These are phyloP conservation scores for Luidia sarsii DNA, from an alignment of 53 echinoderm and acorn worm genomes.

Conservation along the genomic window DNA sequence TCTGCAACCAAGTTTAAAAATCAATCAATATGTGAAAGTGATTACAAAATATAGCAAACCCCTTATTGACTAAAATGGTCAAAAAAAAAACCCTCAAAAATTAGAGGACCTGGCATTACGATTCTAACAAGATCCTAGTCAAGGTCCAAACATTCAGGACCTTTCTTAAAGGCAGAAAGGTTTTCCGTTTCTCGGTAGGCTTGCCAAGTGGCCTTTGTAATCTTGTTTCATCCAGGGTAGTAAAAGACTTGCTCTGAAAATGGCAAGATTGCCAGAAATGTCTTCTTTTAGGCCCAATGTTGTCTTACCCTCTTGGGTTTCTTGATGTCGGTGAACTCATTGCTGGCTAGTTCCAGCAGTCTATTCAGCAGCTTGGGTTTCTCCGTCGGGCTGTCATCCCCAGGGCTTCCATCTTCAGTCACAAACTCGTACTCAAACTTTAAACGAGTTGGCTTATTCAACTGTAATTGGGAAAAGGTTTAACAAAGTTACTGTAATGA, in stretches of 20 bases:
- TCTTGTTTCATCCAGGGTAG: no score
- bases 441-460: slow-evolving; percentile 79
- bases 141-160: no score
- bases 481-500: no score
- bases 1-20: slow-evolving; percentile 51
- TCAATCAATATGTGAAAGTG: not conserved
- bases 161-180: no score
- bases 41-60: not conserved
- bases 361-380: slow-evolving; percentile 66
- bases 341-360: slow-evolving; percentile 76
- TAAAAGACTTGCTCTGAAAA: no score
- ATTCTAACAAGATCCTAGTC: no score
- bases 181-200: no score
- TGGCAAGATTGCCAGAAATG: no score
- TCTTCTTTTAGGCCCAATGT: no score
- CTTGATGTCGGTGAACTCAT: slow-evolving; percentile 59
- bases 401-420: slow-evolving; percentile 7
- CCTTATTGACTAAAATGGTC: not conserved
- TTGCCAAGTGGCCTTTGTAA: no score
- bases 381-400: slow-evolving; percentile 19
- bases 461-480: slow-evolving; percentile 46
- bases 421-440: slow-evolving; percentile 87
- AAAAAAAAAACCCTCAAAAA: not conserved
- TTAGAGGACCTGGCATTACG: no score
- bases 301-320: slow-evolving; percentile 78